These are phyloP conservation scores for Micropoecilia bifurca DNA, from an alignment of 2,797 vertebrate species.

Conservation along the genomic window DNA sequence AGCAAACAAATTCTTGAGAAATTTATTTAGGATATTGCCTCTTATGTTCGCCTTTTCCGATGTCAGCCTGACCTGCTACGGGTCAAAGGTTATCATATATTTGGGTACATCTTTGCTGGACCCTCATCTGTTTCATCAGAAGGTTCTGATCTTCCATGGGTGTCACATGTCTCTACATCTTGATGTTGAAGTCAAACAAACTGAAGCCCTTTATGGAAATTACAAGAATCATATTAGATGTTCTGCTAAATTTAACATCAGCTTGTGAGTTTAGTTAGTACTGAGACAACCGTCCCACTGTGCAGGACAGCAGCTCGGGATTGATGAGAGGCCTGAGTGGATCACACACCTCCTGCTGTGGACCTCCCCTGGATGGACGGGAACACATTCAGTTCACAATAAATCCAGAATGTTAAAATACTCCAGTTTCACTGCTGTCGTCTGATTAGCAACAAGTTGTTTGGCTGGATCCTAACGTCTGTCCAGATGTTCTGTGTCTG, in stretches of 20 bases:
- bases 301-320: conserved; percentile 21
- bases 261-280: not conserved
- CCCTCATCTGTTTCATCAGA: conserved; percentile 29
- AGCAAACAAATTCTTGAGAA: conserved; percentile 31
- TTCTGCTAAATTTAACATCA: not conserved
- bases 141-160: conserved; percentile 26
- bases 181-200: conserved; percentile 29
- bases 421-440: conserved; percentile 27
- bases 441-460: conserved; percentile 45
- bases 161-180: conserved; percentile 17
- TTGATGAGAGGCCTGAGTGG: conserved; percentile 25
- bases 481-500: conserved; percentile 54
- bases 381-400: conserved; percentile 29
- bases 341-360: conserved; percentile 42
- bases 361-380: conserved; percentile 33
- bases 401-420: conserved; percentile 31
- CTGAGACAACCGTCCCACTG: not conserved
- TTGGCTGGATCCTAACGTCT: conserved; percentile 24
- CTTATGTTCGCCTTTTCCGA: conserved; percentile 17
- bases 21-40: conserved; percentile 16
- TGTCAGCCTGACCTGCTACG: conserved; percentile 17
- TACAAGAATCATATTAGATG: not conserved
- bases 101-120: conserved; percentile 2
- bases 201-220: not conserved
- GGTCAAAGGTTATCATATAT: conserved; percentile 20